Evolutionary conservation across 1,140 invertebrate species (phyloP).

Genomic region (Lepidurus couesii): DNA sequence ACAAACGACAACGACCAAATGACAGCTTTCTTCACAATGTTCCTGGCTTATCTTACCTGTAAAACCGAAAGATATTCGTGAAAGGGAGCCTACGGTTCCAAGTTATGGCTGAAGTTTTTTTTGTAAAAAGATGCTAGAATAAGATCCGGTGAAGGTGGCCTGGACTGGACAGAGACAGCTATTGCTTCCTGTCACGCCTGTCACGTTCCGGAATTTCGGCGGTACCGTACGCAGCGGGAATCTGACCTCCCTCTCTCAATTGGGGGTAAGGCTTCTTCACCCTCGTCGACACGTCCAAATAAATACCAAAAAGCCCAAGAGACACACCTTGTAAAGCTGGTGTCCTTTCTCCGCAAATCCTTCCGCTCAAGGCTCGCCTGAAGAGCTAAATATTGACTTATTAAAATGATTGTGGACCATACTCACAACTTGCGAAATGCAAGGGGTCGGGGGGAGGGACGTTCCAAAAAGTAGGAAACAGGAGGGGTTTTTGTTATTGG

Average conservation of each 20-base stretch:
- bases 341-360: not conserved
- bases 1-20: not conserved
- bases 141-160: not conserved
- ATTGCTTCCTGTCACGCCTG: conserved; percentile 9
- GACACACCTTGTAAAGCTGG: not conserved
- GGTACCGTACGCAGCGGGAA: conserved; percentile 12
- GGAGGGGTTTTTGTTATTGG: not conserved
- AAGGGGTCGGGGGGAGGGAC: not conserved
- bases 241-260: conserved; percentile 6
- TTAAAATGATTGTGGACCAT: too few relatives aligned
- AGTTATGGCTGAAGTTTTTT: not conserved
- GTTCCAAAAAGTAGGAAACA: not conserved
- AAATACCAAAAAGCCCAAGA: conserved; percentile 1
- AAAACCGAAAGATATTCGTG: not conserved
- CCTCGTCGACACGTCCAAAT: not conserved
- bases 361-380: not conserved
- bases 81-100: not conserved
- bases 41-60: not conserved
- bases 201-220: conserved; percentile 2
- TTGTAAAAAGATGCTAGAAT: not conserved
- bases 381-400: not conserved
- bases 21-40: not conserved
- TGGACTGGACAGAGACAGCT: conserved; percentile 5
- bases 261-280: not conserved
- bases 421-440: not conserved